Evolutionary conservation across 2,797 vertebrate species (phyloP), one percentile per base, ranked within the genome.

Genomic region (Brotogeris chrysoptera): DNA sequence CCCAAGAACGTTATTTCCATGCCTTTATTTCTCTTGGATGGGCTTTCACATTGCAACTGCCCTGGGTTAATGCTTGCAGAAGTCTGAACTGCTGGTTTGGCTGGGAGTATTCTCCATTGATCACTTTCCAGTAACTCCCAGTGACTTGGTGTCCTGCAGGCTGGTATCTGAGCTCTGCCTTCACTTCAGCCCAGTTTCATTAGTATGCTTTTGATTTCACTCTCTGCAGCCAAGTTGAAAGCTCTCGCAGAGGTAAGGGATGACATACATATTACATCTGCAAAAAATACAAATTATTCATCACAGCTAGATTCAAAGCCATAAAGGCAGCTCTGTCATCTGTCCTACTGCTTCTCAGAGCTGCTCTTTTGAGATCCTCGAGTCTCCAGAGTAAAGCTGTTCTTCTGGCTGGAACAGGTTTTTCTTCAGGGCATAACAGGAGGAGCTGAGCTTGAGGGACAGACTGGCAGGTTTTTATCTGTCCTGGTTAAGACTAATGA

Each of bases 11-110:
- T 78, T 93, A 94, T 95, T 96, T 96, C 94, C 83, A 89, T 96
- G 95, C 71, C 78, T 90, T 72, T 95, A 80, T 95, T 96, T 95
- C 95, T 88, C 74, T 96, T 95, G 94, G 94, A 95, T 83, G 71
- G 83, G 71, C 32, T 91, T 15, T 86, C 3, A 1, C 80, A 24
- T 77, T 90, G 90, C 94, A 94, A 32, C 80, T 90, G 94, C 78
- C 47, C 90, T 73, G 5, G 30, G 86, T 85, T 78, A 95, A 50
- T 10, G 21, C 83, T 94, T 81, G 88, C 82, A 92, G 83, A 80
- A 86, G 70, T 60, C 50, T 79, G 88, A 84, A n/a, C 82, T 94
- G 92, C 85, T 96, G 92, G 66, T 92, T 88, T 94, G 91, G 80
- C 92, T 77, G 80, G 39, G 65, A 76, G 15, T 28, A 2, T 88